Percentiles rank a stretch among this genome's conserved stretches.
Conservation (phyloP, 2,797 vertebrate species). For the Chiroxiphia lanceolata region DNA sequence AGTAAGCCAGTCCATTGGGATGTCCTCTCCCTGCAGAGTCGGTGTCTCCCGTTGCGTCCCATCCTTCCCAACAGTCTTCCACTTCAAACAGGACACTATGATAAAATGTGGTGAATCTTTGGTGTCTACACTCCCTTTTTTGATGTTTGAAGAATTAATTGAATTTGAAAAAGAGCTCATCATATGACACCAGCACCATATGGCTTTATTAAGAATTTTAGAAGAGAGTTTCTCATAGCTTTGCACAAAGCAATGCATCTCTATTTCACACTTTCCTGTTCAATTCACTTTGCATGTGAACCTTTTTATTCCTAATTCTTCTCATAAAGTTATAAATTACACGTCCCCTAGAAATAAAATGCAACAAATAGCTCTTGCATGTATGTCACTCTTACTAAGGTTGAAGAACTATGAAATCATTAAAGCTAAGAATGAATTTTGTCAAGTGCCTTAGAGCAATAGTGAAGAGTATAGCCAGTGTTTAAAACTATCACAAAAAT, state of each 20-base stretch:
- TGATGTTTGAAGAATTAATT: background rate
- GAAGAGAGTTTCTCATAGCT: fast-evolving
- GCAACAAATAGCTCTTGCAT: background rate
- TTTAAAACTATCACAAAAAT: background rate
- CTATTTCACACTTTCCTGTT: background rate
- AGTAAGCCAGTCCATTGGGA: too few species aligned
- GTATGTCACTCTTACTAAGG: background rate
- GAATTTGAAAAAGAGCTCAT: background rate
- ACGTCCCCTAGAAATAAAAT: background rate
- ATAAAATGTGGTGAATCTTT: background rate
- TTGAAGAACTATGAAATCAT: background rate
- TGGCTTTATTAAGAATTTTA: background rate
- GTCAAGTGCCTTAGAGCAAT: background rate
- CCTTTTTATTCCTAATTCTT: background rate
- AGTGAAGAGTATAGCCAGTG: background rate
- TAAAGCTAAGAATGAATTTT: background rate
- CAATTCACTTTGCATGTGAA: background rate
- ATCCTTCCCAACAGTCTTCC: background rate
- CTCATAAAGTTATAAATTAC: background rate
- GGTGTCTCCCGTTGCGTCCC: too few species aligned
- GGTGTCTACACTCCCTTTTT: background rate
- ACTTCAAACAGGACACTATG: background rate
- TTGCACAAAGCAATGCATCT: background rate
- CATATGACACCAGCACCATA: background rate
- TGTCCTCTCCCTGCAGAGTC: background rate